A percentile compares a stretch with the other conserved stretches of the same genome.
Evolutionary conservation across 1,140 invertebrate species (phyloP).

Genomic region (Periplaneta americana): DNA sequence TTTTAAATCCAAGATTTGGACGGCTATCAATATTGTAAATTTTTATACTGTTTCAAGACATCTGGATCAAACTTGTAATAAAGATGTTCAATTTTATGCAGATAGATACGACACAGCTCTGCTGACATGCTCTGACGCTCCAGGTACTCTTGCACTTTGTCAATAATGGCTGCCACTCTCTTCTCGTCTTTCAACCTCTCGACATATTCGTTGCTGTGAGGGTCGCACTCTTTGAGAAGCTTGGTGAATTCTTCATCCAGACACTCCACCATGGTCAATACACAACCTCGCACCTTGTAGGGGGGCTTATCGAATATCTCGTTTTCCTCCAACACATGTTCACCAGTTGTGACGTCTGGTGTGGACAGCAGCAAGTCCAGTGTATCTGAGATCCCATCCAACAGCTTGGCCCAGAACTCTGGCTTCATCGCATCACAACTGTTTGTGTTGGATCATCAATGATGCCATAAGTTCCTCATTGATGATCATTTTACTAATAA

Average conservation of each 20-base stretch:
- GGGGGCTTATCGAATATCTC: conserved; percentile 78
- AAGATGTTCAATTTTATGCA: conserved; percentile 56
- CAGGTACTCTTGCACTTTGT: conserved; percentile 82
- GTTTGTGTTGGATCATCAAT: conserved; percentile 97
- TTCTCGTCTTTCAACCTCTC: conserved; percentile 94
- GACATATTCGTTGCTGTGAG: conserved; percentile 98
- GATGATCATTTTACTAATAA: conserved; percentile 99
- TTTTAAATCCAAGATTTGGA: too few relatives aligned
- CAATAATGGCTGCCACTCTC: conserved; percentile 83
- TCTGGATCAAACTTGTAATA: conserved; percentile 63
- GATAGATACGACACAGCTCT: conserved; percentile 94
- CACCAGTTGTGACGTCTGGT: conserved; percentile 69
- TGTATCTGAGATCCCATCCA: conserved; percentile 71
- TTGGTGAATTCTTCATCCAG: conserved; percentile 97
- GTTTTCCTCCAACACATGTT: conserved; percentile 82
- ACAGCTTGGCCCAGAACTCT: conserved; percentile 86
- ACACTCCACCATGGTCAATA: conserved; percentile 86
- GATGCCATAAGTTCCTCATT: conserved; percentile 98
- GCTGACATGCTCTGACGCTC: conserved; percentile 71
- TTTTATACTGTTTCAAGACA: conserved; percentile 78
- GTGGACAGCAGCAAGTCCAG: conserved; percentile 59
- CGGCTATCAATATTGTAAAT: too few relatives aligned
- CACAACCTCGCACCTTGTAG: conserved; percentile 75
- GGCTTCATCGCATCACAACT: conserved; percentile 97
- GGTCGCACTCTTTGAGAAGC: conserved; percentile 94